Conservation (phyloP, 92 coral and sea anemone genomes). For the Umimayanthus chanpuru region DNA sequence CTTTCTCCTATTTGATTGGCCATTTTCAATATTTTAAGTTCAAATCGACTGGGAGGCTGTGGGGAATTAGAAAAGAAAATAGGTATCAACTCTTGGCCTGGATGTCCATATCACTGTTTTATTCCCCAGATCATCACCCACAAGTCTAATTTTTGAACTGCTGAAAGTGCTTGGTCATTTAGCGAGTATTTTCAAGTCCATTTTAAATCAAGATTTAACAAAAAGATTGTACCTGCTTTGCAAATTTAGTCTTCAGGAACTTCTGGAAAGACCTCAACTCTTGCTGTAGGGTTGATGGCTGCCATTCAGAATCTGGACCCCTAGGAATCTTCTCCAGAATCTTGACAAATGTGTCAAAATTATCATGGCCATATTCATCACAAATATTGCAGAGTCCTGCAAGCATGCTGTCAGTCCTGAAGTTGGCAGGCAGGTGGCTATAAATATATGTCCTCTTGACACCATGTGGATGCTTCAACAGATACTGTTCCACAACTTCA, state of each 20-base stretch:
- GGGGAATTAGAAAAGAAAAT: too few species aligned
- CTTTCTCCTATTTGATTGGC: too few species aligned
- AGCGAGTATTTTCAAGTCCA: not conserved
- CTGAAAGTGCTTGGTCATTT: too few species aligned
- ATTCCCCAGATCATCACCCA: too few species aligned
- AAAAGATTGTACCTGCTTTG: conserved; percentile 7
- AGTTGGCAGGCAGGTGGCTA: conserved; percentile 56
- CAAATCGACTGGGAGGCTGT: too few species aligned
- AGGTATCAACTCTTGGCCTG: too few species aligned
- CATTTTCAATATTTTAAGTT: too few species aligned
- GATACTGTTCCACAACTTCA: conserved; percentile 46
- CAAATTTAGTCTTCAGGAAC: conserved; percentile 7
- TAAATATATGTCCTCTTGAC: conserved; percentile 57
- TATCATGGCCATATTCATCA: conserved; percentile 50
- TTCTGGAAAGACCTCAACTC: not conserved
- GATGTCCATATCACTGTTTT: too few species aligned
- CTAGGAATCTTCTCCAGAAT: not conserved
- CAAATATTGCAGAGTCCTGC: conserved; percentile 56
- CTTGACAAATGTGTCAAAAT: conserved; percentile 31
- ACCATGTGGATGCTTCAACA: conserved; percentile 48
- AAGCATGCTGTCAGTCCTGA: conserved; percentile 48
- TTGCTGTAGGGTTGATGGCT: not conserved
- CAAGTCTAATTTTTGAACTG: too few species aligned
- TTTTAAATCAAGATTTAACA: not conserved
- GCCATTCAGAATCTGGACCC: not conserved